A percentile compares a stretch with the other conserved stretches of the same genome.
Conservation (phyloP, 2,888 invertebrate species). For the Tanypteryx hageni region DNA sequence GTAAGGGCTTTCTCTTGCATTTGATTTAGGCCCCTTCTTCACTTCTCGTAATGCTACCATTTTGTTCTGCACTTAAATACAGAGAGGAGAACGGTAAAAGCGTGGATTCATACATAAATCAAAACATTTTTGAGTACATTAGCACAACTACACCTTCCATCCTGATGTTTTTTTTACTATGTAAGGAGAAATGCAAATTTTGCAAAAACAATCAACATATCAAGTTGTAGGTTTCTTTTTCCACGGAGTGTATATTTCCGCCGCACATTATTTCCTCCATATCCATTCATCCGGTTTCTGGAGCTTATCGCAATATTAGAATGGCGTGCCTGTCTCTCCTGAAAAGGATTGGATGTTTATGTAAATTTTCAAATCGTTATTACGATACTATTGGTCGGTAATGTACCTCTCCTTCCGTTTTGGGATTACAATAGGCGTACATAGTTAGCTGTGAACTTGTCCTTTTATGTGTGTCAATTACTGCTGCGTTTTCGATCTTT, state of each 20-base stretch:
- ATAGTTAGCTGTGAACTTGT: no score
- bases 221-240: neutral
- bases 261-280: neutral
- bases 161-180: neutral
- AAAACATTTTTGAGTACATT: neutral
- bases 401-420: no score
- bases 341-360: no score
- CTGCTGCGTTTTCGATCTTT: no score
- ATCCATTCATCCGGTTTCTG: neutral
- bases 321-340: neutral
- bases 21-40: neutral
- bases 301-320: constrained; percentile 7
- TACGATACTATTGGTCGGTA: no score
- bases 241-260: neutral
- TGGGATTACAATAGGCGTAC: no score
- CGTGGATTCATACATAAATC: constrained; percentile 20
- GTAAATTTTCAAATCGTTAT: no score
- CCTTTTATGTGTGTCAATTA: no score
- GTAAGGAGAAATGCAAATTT: constrained; percentile 32
- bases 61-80: constrained; percentile 1
- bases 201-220: constrained; percentile 15
- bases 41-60: neutral
- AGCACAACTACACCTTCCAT: neutral
- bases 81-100: neutral
- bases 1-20: neutral